Base-by-base conservation (phyloP, 2,888 invertebrate genomes). In the Cephus pygmeus region DNA sequence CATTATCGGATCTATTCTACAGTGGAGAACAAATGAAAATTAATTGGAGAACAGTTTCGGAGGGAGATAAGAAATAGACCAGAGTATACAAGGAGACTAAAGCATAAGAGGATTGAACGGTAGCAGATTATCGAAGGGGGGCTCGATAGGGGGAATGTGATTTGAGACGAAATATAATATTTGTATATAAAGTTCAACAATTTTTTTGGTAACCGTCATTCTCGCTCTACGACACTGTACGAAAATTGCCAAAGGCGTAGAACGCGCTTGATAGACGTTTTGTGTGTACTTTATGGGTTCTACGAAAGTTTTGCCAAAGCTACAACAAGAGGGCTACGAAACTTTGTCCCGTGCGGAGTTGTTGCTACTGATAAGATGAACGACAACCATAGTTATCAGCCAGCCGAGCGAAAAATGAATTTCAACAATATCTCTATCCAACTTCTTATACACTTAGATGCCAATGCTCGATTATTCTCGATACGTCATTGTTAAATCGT, bases 401-500 rank as follows among this genome's bases (percentile, higher is more conserved):
- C 23, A 6, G 9, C 0, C 9, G 23, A 56, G 56, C 6, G 9
- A 56, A 56, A 23, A 56, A 56, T 9, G 9, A 9, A 23, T 9
- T 56, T 23, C 1, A 23, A 1, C 9, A 56, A 56, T 2, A 56
- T 56, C 9, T 23, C 9, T 23, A 9, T 9, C 23, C 9, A 23
- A 23, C 56, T 23, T 23, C 23, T 56, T 23, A 56, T 56, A 23
- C 23, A 9, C 56, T 56, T 9, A 56, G 23, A 56, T 23, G 56
- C 23, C 23, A 23, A 56, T 56, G 2, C 9, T 56, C 9, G 23
- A 56, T 56, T 23, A 15, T 15, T 56, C 1, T 56, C 56, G 56
- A 56, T 56, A 56, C 56, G 56, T 9, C 56, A 56, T 23, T 56
- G 76, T 79, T 81, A 81, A 82, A 78, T 78, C 79, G 80, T 81